These are phyloP conservation scores for Yponomeuta evonymella DNA, from an alignment of 2,888 invertebrate species.

Conservation along the genomic window DNA sequence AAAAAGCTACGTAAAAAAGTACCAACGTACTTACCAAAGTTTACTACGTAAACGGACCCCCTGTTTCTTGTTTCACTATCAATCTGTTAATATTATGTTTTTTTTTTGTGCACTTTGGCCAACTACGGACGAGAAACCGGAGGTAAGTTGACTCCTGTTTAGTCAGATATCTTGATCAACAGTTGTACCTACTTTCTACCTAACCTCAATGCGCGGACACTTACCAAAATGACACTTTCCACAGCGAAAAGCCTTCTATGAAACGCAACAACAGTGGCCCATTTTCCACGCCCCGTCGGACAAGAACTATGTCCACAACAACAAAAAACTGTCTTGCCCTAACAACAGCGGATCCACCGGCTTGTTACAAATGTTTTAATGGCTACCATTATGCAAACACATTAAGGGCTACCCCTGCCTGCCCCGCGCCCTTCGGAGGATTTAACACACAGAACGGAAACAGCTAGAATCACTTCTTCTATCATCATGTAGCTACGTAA, in stretches of 20 bases:
- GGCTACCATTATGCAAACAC: conserved; percentile 71
- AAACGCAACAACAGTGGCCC: neutral
- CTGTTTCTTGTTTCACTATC: neutral
- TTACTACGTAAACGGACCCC: no score
- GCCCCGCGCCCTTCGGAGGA: conserved; percentile 47
- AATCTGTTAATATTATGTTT: neutral
- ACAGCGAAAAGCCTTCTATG: neutral
- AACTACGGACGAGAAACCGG: no score
- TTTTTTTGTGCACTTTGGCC: no score
- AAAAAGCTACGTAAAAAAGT: no score
- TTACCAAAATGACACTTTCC: neutral
- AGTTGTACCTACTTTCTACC: neutral
- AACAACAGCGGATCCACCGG: conserved; percentile 45
- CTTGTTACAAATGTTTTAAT: conserved; percentile 72
- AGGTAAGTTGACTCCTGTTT: no score
- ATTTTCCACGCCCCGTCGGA: neutral
- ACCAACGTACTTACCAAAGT: no score
- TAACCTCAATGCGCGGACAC: neutral
- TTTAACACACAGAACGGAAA: conserved; percentile 24
- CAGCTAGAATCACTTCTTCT: conserved; percentile 2
- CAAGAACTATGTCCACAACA: neutral
- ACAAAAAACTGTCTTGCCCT: neutral
- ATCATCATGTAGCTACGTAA: neutral
- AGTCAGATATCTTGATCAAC: neutral
- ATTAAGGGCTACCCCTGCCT: conserved; percentile 52